Evolutionary conservation across 1,140 invertebrate genomes (phyloP).

Genomic region (Drosophila bocqueti): DNA sequence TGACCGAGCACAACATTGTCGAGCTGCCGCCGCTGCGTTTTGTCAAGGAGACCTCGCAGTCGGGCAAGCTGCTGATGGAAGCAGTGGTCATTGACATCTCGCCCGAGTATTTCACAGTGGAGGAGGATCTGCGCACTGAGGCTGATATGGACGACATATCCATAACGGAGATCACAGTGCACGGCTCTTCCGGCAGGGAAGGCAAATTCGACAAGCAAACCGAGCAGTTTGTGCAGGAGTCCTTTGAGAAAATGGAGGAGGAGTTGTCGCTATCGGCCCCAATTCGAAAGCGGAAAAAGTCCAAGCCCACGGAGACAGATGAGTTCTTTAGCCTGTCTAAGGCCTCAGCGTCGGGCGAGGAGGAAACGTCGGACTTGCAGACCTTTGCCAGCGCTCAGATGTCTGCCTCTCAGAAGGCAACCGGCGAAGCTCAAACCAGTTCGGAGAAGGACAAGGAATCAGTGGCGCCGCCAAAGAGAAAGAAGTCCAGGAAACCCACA

Average conservation of each 20-base stretch:
- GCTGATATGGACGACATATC: conserved; percentile 94
- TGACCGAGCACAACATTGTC: conserved; percentile 94
- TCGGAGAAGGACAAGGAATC: conserved; percentile 66
- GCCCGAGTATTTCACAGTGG: conserved; percentile 91
- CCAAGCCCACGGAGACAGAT: conserved; percentile 82
- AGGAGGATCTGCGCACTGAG: conserved; percentile 93
- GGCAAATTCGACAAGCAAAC: conserved; percentile 84
- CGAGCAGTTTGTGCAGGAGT: conserved; percentile 74
- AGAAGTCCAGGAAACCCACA: conserved; percentile 82
- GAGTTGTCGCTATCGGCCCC: conserved; percentile 70
- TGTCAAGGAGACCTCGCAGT: conserved; percentile 94
- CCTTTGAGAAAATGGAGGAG: conserved; percentile 79
- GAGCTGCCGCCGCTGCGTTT: conserved; percentile 95
- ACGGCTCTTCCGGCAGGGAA: conserved; percentile 84
- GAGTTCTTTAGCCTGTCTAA: conserved; percentile 87
- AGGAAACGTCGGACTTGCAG: conserved; percentile 87
- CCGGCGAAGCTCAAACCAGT: conserved; percentile 51
- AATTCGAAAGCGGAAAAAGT: conserved; percentile 78
- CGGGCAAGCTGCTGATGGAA: conserved; percentile 94
- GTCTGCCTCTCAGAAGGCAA: conserved; percentile 84
- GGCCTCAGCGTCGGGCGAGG: conserved; percentile 78
- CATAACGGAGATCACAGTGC: conserved; percentile 88
- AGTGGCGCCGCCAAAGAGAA: conserved; percentile 76
- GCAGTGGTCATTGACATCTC: conserved; percentile 96
- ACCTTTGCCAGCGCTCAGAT: conserved; percentile 88